Evolutionary conservation across 2,797 vertebrate genomes (phyloP), one percentile per base, ranked within the genome.

Genomic region (Garrulus glandarius): DNA sequence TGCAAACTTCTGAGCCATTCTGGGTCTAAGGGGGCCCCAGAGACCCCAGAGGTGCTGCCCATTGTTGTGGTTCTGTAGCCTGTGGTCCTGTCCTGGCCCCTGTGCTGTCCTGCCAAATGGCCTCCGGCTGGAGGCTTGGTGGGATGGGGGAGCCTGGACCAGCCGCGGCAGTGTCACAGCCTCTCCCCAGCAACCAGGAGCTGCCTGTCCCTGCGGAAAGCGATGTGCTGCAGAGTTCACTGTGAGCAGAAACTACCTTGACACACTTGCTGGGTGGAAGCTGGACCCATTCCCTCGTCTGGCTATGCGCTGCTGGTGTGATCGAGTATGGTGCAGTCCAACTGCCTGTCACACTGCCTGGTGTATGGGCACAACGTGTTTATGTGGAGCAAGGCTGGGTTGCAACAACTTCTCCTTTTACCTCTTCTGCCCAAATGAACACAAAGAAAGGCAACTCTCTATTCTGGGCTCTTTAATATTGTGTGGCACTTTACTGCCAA

Each of bases 11-110:
- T 1, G 20, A 32, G 32, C 64, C 39, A 0, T 32, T 18, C 14
- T 10, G 60, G 24, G 39, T 5, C 12, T 44, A 1, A 5, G n/a
- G 20, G 20, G 8, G 10, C 5, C 43, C 0, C 5, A 5, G 30
- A 1, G 3, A 16, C 44, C 22, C 16, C 0, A 0, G 11, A 15
- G 34, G 9, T 30, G 61, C 77, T 71, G 63, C 32, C 15, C 11
- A 0, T 2, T 3, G 0, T 2, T 1, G 12, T 24, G 56, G 17
- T 29, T 63, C 34, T 11, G 53, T 13, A 1, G 17, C 10, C 11
- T 6, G 29, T 15, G 1, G 20, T 6, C 6, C 39, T 37, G 61
- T 3, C 4, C 41, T 27, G 44, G 46, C 16, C 21, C 46, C 15
- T 29, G 14, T 17, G 34, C 60, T 47, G 39, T 26, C 4, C 44